phyloP scores from a whole-genome alignment of 1,140 invertebrate species.

The Bombus impatiens region DNA sequence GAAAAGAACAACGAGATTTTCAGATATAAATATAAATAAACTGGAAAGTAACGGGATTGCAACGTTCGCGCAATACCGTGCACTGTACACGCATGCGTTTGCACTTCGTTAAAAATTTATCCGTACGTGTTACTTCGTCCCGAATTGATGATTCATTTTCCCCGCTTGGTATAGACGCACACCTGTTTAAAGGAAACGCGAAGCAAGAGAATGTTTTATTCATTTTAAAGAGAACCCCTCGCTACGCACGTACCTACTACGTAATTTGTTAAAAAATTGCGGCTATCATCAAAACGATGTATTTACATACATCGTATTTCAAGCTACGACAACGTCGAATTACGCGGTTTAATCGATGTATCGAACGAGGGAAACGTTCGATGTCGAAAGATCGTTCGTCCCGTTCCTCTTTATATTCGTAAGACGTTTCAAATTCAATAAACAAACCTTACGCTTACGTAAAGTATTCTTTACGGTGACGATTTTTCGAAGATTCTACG shows the following conservation, averaged over 20 bases:
- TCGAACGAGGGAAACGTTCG: not conserved
- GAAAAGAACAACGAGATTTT: not conserved
- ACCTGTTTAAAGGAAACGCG: conserved; percentile 5
- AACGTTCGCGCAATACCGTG: not conserved
- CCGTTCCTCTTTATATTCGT: not conserved
- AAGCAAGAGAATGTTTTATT: conserved; percentile 9
- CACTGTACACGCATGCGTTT: not conserved
- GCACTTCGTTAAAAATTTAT: not conserved
- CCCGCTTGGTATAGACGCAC: not conserved
- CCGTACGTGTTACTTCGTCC: not conserved
- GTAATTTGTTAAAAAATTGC: not conserved
- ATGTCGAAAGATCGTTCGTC: no score
- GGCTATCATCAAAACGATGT: not conserved
- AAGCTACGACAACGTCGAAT: not conserved
- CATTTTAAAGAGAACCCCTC: conserved; percentile 19
- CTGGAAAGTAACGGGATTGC: no score
- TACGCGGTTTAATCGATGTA: not conserved
- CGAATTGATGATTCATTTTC: conserved; percentile 17
- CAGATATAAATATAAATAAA: conserved; percentile 2
- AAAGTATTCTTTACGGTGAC: fast-evolving
- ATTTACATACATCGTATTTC: not conserved
- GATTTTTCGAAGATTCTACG: no score
- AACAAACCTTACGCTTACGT: no score
- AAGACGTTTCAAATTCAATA: not conserved
- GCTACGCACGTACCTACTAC: not conserved